Evolutionary conservation across 1,140 invertebrate genomes (phyloP), one percentile per base, ranked within the genome.

Genomic region (Oppia nitens): DNA sequence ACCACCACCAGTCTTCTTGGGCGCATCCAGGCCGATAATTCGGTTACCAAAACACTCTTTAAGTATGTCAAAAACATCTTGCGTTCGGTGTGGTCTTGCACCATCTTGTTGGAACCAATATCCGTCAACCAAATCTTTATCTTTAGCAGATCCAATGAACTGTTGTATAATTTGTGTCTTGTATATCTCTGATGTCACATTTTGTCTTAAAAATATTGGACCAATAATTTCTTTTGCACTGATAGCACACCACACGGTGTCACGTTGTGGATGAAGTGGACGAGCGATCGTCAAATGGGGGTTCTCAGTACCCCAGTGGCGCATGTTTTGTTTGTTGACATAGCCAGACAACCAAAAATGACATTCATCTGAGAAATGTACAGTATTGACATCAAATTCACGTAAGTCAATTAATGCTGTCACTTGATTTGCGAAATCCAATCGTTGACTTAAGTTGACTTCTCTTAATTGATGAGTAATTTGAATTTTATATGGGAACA

Each of bases 351-450:
- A 24, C 14, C 21, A 14, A 50, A 62, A 59, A 29, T 54, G 49
- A 9, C 56, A 49, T 32, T 62, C 57, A 48, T 62, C 61, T n/a
- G 49, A 54, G 20, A 60, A 63, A 47, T 29, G 52, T n/a, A 60
- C 32, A 24, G 40, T 57, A 45, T 21, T 24, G 49, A 58, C 27
- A 17, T 50, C 2, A 3, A 58, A 28, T 2, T 17, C 40, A 2
- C 53, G 20, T n/a, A 20, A 14, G 17, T 63, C 49, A 24, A 57
- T 40, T 48, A 48, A 2, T 17, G n/a, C 32, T 9, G 17, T 40
- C 28, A 61, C 47, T 27, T n/a, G 14, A 23, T 47, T 54, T 2
- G 54, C 49, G 51, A 60, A 60, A 12, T 57, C 21, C 20, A 61
- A 32, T 57, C 55, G 20, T 26, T 20, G 20, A 6, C 47, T 24